These are phyloP conservation scores for Aplodontia rufa DNA, from an alignment of 2,113 vertebrate genomes.

Conservation along the genomic window DNA sequence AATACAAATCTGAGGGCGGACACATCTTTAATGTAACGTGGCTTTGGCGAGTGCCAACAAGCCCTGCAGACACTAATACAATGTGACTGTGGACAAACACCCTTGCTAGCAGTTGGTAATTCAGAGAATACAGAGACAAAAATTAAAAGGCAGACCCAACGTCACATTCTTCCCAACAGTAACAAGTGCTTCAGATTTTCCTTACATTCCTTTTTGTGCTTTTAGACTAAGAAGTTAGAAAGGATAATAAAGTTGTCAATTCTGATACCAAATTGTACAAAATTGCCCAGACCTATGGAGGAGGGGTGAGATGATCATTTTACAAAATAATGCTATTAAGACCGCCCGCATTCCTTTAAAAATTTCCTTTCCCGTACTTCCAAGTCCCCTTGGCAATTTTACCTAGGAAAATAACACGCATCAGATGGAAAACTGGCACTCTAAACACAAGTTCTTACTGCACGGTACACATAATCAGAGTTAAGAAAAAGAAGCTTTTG, in stretches of 20 bases:
- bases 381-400: background rate
- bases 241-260: constrained; percentile 3
- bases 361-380: background rate
- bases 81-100: background rate
- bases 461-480: background rate
- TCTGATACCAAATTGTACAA: constrained; percentile 23
- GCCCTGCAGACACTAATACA: constrained; percentile 35
- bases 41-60: constrained; percentile 41
- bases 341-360: background rate
- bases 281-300: background rate
- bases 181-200: background rate
- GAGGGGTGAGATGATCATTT: background rate
- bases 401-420: constrained; percentile 17
- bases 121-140: constrained; percentile 34
- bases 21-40: constrained; percentile 71
- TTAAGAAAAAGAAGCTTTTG: background rate
- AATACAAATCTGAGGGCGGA: constrained; percentile 54
- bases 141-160: background rate
- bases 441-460: background rate
- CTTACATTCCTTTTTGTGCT: constrained; percentile 57
- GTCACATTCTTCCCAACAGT: background rate
- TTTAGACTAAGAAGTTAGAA: constrained; percentile 53
- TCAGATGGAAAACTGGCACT: background rate
- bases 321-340: constrained; percentile 39
- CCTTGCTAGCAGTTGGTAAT: background rate